Percentiles rank a stretch among this genome's conserved stretches.
Evolutionary conservation across 2,888 invertebrate genomes (phyloP).

Genomic region (Itoplectis maculator): DNA sequence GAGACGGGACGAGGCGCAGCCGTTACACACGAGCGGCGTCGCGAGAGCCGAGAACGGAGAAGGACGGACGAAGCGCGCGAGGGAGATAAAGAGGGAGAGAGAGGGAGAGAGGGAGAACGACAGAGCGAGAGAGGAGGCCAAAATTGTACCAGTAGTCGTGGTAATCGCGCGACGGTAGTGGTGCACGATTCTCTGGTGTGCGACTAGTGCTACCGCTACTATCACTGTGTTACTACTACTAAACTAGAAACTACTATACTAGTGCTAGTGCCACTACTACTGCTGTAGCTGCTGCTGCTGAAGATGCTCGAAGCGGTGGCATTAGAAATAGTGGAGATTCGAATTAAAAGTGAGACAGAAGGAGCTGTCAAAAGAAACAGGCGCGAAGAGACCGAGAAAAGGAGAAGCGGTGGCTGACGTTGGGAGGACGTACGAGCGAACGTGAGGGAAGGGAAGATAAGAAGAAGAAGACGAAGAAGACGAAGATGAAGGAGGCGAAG

Average conservation of each 20-base stretch:
- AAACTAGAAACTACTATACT: too few relatives aligned
- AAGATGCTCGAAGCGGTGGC: slow-evolving; percentile 39
- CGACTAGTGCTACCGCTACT: neutral
- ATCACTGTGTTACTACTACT: neutral
- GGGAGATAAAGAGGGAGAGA: slow-evolving; percentile 50
- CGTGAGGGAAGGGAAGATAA: too few relatives aligned
- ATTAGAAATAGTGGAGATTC: slow-evolving; percentile 58
- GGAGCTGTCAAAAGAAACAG: slow-evolving; percentile 57
- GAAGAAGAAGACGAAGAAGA: too few relatives aligned
- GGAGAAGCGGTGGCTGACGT: slow-evolving; percentile 56
- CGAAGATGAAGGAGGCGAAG: too few relatives aligned
- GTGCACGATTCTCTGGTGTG: neutral
- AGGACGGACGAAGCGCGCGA: slow-evolving; percentile 62
- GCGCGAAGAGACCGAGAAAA: slow-evolving; percentile 61
- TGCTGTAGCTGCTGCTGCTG: neutral
- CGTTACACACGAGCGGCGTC: slow-evolving; percentile 72
- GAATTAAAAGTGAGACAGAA: slow-evolving; percentile 65
- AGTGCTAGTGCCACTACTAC: too few relatives aligned
- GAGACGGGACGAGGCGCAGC: slow-evolving; percentile 74
- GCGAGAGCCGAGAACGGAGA: slow-evolving; percentile 59
- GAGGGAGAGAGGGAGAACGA: slow-evolving; percentile 60
- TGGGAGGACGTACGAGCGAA: too few relatives aligned
- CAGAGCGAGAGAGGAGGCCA: slow-evolving; percentile 43
- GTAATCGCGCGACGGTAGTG: slow-evolving; percentile 36
- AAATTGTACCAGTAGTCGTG: slow-evolving; percentile 56